Conservation (phyloP, 2,797 vertebrate species). For the Sebastes hubbsi region DNA sequence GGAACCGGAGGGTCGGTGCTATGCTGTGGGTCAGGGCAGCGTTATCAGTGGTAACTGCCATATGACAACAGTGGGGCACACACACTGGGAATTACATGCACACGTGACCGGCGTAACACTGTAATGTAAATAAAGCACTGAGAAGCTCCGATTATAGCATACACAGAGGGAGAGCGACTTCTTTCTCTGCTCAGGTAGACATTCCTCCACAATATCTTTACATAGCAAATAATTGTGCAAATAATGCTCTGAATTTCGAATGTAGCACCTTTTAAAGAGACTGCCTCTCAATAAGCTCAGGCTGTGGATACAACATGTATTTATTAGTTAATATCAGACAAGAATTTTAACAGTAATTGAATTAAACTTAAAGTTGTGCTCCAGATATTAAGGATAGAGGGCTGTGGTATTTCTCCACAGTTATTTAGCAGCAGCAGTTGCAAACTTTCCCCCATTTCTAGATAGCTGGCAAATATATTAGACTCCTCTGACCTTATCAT, state of each 20-base stretch:
- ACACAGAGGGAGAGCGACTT: no score
- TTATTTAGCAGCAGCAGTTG: background rate
- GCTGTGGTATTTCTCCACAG: background rate
- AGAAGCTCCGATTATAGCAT: no score
- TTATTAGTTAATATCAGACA: background rate
- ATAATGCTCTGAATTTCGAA: background rate
- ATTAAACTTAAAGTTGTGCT: background rate
- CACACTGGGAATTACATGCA: background rate
- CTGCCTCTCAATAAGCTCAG: background rate
- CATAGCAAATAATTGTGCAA: background rate
- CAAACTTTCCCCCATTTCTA: background rate
- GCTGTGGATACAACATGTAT: background rate
- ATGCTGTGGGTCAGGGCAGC: background rate
- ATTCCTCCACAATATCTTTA: background rate
- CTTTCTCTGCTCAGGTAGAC: no score
- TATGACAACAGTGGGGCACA: background rate
- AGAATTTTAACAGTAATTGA: background rate
- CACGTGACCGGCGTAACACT: accelerated
- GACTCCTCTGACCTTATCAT: background rate
- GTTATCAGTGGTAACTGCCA: background rate
- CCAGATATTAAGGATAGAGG: background rate
- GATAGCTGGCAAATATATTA: background rate
- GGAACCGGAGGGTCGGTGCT: background rate
- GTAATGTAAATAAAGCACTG: no score
- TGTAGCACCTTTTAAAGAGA: background rate